A percentile compares a stretch with the other conserved stretches of the same genome.
Conservation (phyloP, 1,140 invertebrate species). For the Camponotus floridanus region DNA sequence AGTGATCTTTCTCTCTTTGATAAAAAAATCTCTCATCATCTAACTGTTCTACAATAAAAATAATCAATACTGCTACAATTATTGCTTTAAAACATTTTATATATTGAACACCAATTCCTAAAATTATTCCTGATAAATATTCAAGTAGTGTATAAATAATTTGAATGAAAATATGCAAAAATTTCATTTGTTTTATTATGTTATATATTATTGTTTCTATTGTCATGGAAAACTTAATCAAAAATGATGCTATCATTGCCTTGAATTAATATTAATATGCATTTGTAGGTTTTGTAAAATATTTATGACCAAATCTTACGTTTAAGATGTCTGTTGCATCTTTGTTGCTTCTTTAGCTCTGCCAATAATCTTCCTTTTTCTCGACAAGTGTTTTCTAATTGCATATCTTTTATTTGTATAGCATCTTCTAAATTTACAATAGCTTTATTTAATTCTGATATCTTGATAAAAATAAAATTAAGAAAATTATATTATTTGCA, state of each 20-base stretch:
- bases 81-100: neutral
- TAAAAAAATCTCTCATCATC: slow-evolving; percentile 76
- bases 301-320: slow-evolving; percentile 68
- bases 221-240: neutral
- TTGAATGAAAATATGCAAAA: neutral
- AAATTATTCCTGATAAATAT: neutral
- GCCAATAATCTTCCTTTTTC: slow-evolving; percentile 72
- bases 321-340: slow-evolving; percentile 76
- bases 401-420: slow-evolving; percentile 69
- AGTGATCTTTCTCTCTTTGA: slow-evolving; percentile 76
- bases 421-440: slow-evolving; percentile 65
- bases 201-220: too few species aligned
- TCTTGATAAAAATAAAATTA: slow-evolving; percentile 53
- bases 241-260: neutral
- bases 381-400: slow-evolving; percentile 68
- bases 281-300: neutral
- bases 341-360: slow-evolving; percentile 76
- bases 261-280: neutral
- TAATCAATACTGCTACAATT: slow-evolving; percentile 4
- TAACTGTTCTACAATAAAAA: slow-evolving; percentile 79
- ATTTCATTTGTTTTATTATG: neutral
- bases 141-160: neutral
- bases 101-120: neutral
- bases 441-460: slow-evolving; percentile 66
- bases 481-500: slow-evolving; percentile 1